These are phyloP conservation scores for Callipepla californica DNA, from an alignment of 2,113 vertebrate genomes.

Conservation along the genomic window DNA sequence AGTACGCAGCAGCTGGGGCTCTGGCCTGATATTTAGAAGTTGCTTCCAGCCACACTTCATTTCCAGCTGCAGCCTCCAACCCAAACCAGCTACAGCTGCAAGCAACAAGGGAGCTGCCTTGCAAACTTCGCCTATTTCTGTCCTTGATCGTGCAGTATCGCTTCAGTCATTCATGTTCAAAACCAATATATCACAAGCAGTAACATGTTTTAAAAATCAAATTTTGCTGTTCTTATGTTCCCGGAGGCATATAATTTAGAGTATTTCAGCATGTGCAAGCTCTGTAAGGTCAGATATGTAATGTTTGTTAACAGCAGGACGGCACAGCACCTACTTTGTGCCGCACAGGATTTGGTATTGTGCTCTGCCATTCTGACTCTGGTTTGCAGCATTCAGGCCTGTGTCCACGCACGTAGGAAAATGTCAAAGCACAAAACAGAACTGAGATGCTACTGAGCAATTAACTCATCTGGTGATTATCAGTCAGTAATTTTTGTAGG, in stretches of 20 bases:
- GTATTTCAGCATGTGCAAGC: background rate
- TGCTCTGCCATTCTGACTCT: background rate
- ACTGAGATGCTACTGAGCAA: background rate
- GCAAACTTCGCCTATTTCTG: background rate
- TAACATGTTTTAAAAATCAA: background rate
- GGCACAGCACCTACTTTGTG: background rate
- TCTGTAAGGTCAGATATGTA: background rate
- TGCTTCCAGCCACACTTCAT: constrained; percentile 42
- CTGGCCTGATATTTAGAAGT: background rate
- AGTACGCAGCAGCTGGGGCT: background rate
- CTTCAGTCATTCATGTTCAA: fast-evolving
- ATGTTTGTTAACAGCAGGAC: background rate
- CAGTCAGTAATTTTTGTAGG: background rate
- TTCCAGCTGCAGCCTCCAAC: constrained; percentile 2
- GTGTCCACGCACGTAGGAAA: background rate
- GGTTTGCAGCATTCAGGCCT: background rate
- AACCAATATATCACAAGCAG: background rate
- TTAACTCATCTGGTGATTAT: background rate
- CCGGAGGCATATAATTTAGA: background rate
- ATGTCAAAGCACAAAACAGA: background rate
- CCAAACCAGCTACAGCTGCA: background rate
- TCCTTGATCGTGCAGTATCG: background rate
- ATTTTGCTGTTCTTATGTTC: background rate
- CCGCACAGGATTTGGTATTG: background rate
- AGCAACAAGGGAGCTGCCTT: background rate